These are phyloP conservation scores for Nycticryphes semicollaris DNA, from an alignment of 2,113 vertebrate genomes.

Conservation along the genomic window DNA sequence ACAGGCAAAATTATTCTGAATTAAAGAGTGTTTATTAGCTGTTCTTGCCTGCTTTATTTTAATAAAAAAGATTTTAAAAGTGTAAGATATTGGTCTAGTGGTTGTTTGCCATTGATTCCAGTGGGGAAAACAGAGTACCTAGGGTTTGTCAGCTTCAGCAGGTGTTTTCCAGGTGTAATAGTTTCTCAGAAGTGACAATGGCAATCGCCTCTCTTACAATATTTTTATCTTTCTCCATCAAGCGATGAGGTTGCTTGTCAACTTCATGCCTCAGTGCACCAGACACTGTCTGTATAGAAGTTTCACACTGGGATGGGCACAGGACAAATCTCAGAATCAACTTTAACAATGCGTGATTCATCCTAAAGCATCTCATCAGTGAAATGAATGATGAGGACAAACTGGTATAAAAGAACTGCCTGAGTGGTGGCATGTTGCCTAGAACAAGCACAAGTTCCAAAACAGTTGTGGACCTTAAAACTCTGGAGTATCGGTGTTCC, in stretches of 20 bases:
- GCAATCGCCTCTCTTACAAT: not conserved
- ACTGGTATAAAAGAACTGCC: not conserved
- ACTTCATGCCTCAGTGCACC: not conserved
- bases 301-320: not conserved
- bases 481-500: not conserved
- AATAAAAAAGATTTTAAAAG: not conserved
- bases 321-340: constrained; percentile 1
- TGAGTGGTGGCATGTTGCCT: not conserved
- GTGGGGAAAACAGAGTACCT: not conserved
- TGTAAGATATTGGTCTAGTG: not conserved
- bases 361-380: not conserved
- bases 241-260: not conserved
- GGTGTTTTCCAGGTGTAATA: not conserved
- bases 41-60: not conserved
- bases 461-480: not conserved
- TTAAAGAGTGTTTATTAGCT: not conserved
- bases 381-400: constrained; percentile 23
- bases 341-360: not conserved
- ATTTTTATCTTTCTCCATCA: not conserved
- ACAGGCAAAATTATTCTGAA: not conserved
- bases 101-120: not conserved
- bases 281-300: not conserved
- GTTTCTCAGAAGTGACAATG: not conserved
- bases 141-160: not conserved
- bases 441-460: constrained; percentile 18